A percentile compares a stretch with the other conserved stretches of the same genome.
phyloP scores from a whole-genome alignment of 2,888 invertebrate genomes.

The Amphipoea lucens region DNA sequence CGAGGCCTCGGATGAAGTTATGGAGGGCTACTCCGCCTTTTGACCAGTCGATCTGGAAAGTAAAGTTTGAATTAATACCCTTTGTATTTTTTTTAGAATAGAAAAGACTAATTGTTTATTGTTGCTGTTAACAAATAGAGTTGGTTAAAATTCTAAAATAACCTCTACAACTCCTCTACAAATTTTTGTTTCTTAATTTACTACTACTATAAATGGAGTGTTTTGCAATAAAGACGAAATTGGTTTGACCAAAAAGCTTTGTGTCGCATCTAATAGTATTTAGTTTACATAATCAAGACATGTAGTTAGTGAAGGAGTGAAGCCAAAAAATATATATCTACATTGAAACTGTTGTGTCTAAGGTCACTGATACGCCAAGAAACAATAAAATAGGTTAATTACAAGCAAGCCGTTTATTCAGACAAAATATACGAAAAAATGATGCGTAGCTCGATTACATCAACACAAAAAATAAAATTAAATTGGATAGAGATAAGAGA shows the following conservation, averaged over 20 bases:
- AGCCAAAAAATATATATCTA: neutral
- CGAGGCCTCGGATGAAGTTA: conserved; percentile 98
- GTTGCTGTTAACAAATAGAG: no score
- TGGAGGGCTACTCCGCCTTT: conserved; percentile 94
- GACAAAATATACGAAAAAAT: neutral
- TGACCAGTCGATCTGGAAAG: conserved; percentile 92
- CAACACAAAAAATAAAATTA: neutral
- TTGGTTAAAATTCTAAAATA: no score
- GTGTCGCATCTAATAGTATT: no score
- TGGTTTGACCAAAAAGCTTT: neutral
- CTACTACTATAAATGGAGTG: no score
- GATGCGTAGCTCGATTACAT: no score
- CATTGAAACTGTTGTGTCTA: neutral
- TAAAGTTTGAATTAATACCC: neutral
- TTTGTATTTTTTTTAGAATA: neutral
- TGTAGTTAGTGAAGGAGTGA: neutral
- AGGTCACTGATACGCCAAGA: neutral
- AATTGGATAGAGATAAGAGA: neutral
- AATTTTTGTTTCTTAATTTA: no score
- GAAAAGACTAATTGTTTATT: no score
- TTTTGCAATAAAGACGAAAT: neutral
- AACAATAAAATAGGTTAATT: neutral
- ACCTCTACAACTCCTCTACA: no score
- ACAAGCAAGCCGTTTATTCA: neutral
- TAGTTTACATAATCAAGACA: conserved; percentile 20